phyloP scores from a whole-genome alignment of 2,113 vertebrate genomes.

The Epinephelus fuscoguttatus region DNA sequence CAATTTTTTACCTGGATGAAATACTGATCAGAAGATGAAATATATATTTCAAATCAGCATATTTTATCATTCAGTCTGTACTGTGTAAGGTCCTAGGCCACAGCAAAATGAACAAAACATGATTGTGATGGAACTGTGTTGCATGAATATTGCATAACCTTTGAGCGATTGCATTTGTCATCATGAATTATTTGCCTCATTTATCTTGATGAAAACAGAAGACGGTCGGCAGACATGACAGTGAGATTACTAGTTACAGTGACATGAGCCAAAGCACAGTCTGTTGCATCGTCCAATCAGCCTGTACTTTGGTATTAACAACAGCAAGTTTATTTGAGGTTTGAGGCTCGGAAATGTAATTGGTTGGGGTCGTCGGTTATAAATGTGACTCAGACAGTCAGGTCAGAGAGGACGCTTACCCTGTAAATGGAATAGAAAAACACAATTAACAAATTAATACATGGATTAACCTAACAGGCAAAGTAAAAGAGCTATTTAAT shows the following conservation, averaged over 20 bases:
- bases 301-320: background rate
- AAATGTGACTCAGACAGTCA: background rate
- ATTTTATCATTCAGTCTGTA: background rate
- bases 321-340: background rate
- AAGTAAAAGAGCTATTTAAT: background rate
- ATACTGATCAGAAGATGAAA: background rate
- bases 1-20: background rate
- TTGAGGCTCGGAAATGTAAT: background rate
- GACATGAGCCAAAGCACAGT: background rate
- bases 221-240: background rate
- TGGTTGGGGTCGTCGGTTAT: background rate
- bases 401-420: background rate
- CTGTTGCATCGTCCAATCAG: background rate
- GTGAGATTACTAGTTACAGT: background rate
- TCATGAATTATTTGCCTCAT: conserved; percentile 7
- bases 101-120: background rate
- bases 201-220: background rate
- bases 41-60: background rate
- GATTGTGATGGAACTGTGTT: background rate
- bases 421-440: background rate
- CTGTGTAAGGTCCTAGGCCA: background rate
- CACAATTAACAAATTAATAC: background rate
- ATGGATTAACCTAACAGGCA: background rate
- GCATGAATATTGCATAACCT: background rate
- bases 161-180: conserved; percentile 8